A percentile compares a stretch with the other conserved stretches of the same genome.
These are phyloP conservation scores for Muntiacus muntjak DNA, from an alignment of 2,113 vertebrate species.

Conservation along the genomic window DNA sequence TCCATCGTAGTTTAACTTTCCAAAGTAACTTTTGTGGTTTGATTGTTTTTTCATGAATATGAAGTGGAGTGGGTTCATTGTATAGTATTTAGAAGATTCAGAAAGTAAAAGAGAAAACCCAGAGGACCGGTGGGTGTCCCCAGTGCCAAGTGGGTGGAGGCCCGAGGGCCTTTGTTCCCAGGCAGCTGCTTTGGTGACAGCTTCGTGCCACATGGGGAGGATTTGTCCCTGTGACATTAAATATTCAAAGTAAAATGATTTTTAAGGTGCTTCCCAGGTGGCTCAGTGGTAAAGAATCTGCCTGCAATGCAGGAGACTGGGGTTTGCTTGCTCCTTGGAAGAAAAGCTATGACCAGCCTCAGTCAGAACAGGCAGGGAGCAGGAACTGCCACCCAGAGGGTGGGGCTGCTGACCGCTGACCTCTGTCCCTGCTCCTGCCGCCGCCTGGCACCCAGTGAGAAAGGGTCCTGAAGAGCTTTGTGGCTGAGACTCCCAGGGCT, in stretches of 20 bases:
- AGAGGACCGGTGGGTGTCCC: fast-evolving
- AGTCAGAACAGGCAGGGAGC: neutral
- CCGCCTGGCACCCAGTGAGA: fast-evolving
- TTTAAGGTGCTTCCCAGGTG: neutral
- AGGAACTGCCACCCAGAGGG: neutral
- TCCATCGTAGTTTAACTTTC: neutral
- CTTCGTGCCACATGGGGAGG: neutral
- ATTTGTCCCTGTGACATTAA: neutral
- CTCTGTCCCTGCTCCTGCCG: neutral
- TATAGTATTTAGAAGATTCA: neutral
- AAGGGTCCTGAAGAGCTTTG: neutral
- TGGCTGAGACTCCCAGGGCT: neutral
- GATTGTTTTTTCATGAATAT: neutral
- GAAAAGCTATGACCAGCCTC: neutral
- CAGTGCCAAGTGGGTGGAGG: fast-evolving
- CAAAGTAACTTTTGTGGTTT: neutral
- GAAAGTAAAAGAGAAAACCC: neutral
- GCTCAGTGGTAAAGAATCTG: neutral
- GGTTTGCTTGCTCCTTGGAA: neutral
- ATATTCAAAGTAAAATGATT: neutral
- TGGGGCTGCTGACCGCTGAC: neutral
- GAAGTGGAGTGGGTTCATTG: neutral
- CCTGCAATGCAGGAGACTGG: neutral
- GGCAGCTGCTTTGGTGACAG: fast-evolving
- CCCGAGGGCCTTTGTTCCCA: neutral